These are phyloP conservation scores for Sarcophaga bullata DNA, from an alignment of 1,140 invertebrate species.

Conservation along the genomic window DNA sequence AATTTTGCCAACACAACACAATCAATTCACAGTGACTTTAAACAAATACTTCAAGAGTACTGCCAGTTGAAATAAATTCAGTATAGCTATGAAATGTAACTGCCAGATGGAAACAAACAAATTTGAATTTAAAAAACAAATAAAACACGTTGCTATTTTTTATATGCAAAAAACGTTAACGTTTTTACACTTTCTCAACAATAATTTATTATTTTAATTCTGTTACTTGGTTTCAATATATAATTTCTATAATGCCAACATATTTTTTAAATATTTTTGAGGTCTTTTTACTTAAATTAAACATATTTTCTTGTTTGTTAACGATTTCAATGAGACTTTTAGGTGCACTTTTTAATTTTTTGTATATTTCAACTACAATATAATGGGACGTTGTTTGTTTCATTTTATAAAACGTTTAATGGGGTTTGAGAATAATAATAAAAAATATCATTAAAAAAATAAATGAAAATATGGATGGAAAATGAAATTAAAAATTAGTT, in stretches of 20 bases:
- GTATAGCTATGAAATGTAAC: not conserved
- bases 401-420: not conserved
- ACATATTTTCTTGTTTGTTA: not conserved
- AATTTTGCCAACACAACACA: too few species aligned
- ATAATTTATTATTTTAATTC: conserved; percentile 19
- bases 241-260: conserved; percentile 30
- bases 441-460: not conserved
- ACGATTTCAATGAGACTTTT: conserved; percentile 5
- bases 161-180: too few species aligned
- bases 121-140: not conserved
- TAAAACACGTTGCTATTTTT: not conserved
- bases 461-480: conserved; percentile 14
- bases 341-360: conserved; percentile 24
- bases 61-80: not conserved
- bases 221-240: conserved; percentile 18
- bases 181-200: conserved; percentile 19
- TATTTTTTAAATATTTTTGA: conserved; percentile 25
- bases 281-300: conserved; percentile 13
- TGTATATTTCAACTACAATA: conserved; percentile 28
- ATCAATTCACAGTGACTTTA: too few species aligned
- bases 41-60: too few species aligned
- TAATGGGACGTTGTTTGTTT: conserved; percentile 11
- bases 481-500: not conserved
- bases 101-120: not conserved
- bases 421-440: not conserved